Evolutionary conservation across 2,888 invertebrate species (phyloP), one percentile per base, ranked within the genome.

Genomic region (Miltochrista miniata): DNA sequence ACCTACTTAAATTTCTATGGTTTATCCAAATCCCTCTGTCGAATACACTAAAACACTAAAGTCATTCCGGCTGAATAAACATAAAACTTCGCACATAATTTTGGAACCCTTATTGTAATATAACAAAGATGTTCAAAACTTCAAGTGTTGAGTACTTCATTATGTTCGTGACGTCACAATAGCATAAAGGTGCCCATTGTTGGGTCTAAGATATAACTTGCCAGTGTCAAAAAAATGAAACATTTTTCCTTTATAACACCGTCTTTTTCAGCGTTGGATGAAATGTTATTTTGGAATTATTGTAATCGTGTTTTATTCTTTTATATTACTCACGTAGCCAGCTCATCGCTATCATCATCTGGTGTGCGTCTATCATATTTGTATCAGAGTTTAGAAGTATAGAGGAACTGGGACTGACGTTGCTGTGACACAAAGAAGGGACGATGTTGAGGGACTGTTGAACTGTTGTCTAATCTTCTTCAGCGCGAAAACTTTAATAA

Each of bases 131-230:
- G 45, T 45, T 30, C 5, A n/a, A n/a, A n/a, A n/a, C n/a, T n/a
- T n/a, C n/a, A 13, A 29, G 39, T 35, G 29, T 24, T 29, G 38
- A 38, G 45, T 51, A 56, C 57, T 63, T 63, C 53, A 65, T 63
- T 56, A 65, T 45, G 34, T 40, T 37, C 34, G 39, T 54, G 53
- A 54, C 53, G 51, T 55, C 45, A 60, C 50, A 50, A 50, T 57
- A 45, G 54, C 51, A 48, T 45, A 42, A 49, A 46, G 37, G 36
- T 31, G 38, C 14, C 36, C n/a, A 50, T 66, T 66, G 57, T 66
- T 53, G 11, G 7, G 38, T 9, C 34, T 55, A 58, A 60, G 43
- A 57, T 49, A 64, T 65, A 54, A 50, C 50, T 60, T 44, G 12
- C 31, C 33, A 13, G 7, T 15, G 1, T 7, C n/a, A 33, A 48